Evolutionary conservation across 2,797 vertebrate genomes (phyloP).

Genomic region (Phrynocephalus forsythii): DNA sequence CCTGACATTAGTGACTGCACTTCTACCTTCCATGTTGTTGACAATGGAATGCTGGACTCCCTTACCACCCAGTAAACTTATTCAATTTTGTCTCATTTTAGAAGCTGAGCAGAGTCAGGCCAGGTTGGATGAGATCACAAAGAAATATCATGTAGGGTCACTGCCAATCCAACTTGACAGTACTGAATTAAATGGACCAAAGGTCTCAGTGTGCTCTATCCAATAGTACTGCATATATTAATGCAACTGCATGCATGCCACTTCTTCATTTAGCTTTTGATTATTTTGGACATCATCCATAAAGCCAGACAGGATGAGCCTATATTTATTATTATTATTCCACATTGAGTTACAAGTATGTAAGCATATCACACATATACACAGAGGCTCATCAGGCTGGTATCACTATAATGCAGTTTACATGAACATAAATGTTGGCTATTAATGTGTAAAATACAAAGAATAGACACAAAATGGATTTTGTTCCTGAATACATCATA

Average conservation of each 20-base stretch:
- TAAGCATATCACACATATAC: not conserved
- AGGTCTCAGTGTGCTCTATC: too few species aligned
- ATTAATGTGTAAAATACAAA: constrained; percentile 14
- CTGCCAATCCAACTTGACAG: too few species aligned
- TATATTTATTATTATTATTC: not conserved
- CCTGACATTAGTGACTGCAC: too few species aligned
- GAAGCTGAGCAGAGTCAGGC: too few species aligned
- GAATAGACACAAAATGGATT: not conserved
- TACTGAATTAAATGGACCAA: too few species aligned
- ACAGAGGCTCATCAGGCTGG: constrained; percentile 8
- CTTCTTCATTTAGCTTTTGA: not conserved
- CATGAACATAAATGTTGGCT: constrained; percentile 22
- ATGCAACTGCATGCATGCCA: not conserved
- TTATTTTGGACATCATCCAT: not conserved
- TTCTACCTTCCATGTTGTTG: not conserved
- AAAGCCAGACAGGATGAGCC: not conserved
- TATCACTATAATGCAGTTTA: constrained; percentile 21
- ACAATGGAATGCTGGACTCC: too few species aligned
- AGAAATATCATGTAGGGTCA: too few species aligned
- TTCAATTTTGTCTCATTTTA: too few species aligned
- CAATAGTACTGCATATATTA: not conserved
- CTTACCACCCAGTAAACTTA: too few species aligned
- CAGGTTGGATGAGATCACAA: too few species aligned
- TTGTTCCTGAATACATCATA: constrained; percentile 2
- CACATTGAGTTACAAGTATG: not conserved